Conservation (phyloP, 2,797 vertebrate species). For the Falco rusticolus region DNA sequence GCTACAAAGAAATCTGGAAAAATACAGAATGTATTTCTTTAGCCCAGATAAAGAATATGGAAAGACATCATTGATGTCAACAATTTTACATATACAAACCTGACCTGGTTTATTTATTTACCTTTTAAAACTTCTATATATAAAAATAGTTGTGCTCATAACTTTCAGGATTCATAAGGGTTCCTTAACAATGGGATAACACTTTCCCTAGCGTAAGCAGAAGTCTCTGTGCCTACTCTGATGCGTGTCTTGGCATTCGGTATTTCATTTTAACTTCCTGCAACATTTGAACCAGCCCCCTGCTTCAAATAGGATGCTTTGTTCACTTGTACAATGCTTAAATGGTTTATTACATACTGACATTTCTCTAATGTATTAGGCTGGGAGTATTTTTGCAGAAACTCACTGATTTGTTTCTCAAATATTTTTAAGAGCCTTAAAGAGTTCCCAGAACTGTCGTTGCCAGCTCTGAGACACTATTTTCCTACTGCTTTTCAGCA, state of each 20-base stretch:
- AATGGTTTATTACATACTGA: neutral
- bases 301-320: neutral
- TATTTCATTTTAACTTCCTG: neutral
- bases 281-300: neutral
- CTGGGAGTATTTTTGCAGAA: neutral
- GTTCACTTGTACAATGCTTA: neutral
- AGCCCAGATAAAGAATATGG: constrained; percentile 87
- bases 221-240: neutral
- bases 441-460: neutral
- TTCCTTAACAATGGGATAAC: constrained; percentile 68
- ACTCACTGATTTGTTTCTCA: neutral
- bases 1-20: constrained; percentile 91
- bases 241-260: neutral
- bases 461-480: neutral
- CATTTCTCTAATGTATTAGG: neutral
- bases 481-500: constrained; percentile 47
- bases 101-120: constrained; percentile 86
- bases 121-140: constrained; percentile 80
- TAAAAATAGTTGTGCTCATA: constrained; percentile 83
- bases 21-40: constrained; percentile 92
- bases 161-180: constrained; percentile 80
- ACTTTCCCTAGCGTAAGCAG: neutral
- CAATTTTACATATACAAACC: constrained; percentile 94
- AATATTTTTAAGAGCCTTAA: neutral
- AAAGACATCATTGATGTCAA: constrained; percentile 99